Base-by-base conservation (phyloP, 2,888 invertebrate genomes). In the Galerucella calmariensis region DNA sequence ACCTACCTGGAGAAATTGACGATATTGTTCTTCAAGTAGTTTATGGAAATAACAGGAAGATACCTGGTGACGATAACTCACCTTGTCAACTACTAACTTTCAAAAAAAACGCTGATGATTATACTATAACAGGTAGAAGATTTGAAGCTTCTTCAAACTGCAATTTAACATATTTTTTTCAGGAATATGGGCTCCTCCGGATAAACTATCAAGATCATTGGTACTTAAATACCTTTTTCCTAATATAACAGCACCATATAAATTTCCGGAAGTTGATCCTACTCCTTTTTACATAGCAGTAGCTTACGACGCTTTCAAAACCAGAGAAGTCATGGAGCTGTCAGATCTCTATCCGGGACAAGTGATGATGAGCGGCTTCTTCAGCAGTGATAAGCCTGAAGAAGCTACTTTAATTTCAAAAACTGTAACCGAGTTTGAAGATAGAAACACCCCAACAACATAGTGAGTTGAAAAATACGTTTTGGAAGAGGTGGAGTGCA, bases 261-360 rank as follows among this genome's bases (percentile, higher is more conserved):
- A 91, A 51, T 89, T 92, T 58, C 90, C 92, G 0, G 90, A 92
- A 58, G 88, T 89, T 0, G 85, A 89, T 0, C 90, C 91, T 0
- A 89, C 90, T 69, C 92, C 93, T 0, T 93, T 93, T 0, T 92
- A 92, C 86, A 84, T 93, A 72, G 90, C 91, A 3, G 89, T 94
- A 79, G 90, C 92, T 77, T 94, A 92, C 83, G 92, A 93, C 67
- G 92, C 92, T 9, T 91, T 90, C 84, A 94, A 93, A 85, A 90
- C 92, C 1, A 89, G 89, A 72, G 92, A 92, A 48, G 90, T 93
- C 48, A 87, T 91, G 67, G 88, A 89, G 27, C 84, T 90, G 9
- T 89, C 89, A 74, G 81, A 88, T 16, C 86, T 88, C 9, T 89
- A 89, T 68, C 83, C 84, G 1, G 87, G 90, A 0, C 89, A 92